Evolutionary conservation across 2,888 invertebrate genomes (phyloP), one percentile per base, ranked within the genome.

Genomic region (Dastarcus helophoroides): DNA sequence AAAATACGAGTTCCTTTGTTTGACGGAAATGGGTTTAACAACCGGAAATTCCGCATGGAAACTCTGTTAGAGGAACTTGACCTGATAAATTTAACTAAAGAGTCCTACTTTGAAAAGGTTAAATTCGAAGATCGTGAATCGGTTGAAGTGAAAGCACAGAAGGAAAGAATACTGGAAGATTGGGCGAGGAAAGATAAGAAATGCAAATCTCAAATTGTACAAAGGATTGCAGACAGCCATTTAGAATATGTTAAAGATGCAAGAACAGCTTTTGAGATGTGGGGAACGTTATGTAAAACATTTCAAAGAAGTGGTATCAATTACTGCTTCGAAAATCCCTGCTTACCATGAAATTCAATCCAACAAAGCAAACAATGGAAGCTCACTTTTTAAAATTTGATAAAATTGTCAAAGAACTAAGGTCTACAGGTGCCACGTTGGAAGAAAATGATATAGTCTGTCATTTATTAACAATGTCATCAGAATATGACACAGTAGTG

Each of bases 261-360:
- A 33, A 33, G 35, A 7, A 44, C 39, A 12, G 41, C 42, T 10
- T 45, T 31, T 32, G 14, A 40, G 26, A 45, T 49, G 41, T 47
- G 47, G 47, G 36, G 32, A 29, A 41, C 44, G 3, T 27, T 48
- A 12, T 32, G 40, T 36, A 15, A 17, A 3, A 36, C 36, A 4
- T 47, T 46, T 23, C 38, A 44, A 35, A 36, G 43, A 16, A 46
- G 41, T 35, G 40, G 45, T 5, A 26, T 47, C 45, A 48, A 26
- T 26, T 46, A 6, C 40, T 35, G 21, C 26, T 47, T 15, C 26
- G 46, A 29, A 48, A 33, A 29, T 42, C 38, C 31, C 29, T 46
- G 13, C 15, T 47, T 7, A 36, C 39, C n/a, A 38, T 45, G 41
- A 44, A 43, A 22, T 25, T 40, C 2, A n/a, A n/a, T n/a, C 16